phyloP scores from a whole-genome alignment of 53 echinoderm and acorn worm species.

The Mesocentrotus franciscanus region DNA sequence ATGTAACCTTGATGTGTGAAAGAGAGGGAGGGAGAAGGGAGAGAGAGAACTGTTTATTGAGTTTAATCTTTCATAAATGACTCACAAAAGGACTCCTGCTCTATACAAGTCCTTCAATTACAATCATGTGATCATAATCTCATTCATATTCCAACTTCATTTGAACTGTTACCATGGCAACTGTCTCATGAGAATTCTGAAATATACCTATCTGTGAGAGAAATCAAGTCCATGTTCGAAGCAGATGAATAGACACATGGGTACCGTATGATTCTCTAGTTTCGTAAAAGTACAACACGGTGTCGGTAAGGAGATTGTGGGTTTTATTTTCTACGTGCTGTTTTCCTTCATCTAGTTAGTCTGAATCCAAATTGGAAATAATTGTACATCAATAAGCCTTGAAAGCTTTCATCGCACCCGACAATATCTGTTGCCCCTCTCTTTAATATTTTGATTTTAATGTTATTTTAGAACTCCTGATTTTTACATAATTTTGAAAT shows the following conservation, averaged over 20 bases:
- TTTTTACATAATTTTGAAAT: too few relatives aligned
- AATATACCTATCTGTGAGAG: neutral
- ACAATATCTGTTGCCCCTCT: too few relatives aligned
- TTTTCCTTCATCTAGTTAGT: too few relatives aligned
- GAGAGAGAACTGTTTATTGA: neutral
- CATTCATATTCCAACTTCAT: neutral
- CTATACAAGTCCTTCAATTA: constrained; percentile 2
- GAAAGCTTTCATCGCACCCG: too few relatives aligned
- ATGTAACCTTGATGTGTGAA: neutral
- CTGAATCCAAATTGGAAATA: too few relatives aligned
- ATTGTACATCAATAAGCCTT: too few relatives aligned
- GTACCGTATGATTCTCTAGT: neutral
- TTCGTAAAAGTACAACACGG: too few relatives aligned
- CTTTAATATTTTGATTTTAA: too few relatives aligned
- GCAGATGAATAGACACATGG: neutral
- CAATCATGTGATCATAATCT: constrained; percentile 1
- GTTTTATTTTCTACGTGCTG: too few relatives aligned
- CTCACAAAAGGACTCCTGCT: neutral
- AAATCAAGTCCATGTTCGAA: neutral
- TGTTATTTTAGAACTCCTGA: too few relatives aligned
- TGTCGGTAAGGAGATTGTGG: too few relatives aligned
- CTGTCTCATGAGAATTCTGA: neutral
- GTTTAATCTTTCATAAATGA: constrained; percentile 24
- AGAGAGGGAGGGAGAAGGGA: neutral
- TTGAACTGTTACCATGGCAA: neutral